Evolutionary conservation across 2,797 vertebrate species (phyloP).

Genomic region (Microtus californicus): DNA sequence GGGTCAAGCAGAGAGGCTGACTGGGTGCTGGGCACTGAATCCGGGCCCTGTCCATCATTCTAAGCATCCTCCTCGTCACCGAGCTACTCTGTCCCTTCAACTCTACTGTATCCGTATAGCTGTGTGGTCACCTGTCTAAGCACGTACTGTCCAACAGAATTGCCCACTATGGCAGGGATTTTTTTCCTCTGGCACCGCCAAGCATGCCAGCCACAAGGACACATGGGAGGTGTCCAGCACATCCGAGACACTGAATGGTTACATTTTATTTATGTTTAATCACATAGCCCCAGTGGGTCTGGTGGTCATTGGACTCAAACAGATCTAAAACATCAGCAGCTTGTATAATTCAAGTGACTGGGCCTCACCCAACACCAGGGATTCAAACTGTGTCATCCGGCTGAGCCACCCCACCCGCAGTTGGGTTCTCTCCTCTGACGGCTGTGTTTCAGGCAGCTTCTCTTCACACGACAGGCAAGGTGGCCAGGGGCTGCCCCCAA

Average conservation of each 20-base stretch:
- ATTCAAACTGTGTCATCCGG: neutral
- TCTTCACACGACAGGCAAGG: neutral
- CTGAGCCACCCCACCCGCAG: neutral
- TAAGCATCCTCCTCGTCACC: too few species aligned
- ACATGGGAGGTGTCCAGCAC: neutral
- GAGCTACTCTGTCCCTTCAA: neutral
- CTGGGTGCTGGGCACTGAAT: neutral
- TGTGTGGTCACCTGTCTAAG: neutral
- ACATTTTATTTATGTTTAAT: slow-evolving; percentile 33
- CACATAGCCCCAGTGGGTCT: neutral
- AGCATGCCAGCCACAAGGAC: neutral
- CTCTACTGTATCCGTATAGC: neutral
- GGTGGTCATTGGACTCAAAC: neutral
- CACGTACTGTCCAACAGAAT: neutral
- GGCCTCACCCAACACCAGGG: neutral
- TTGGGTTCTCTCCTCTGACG: neutral
- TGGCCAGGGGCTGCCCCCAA: neutral
- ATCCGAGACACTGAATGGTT: neutral
- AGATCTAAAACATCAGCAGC: neutral
- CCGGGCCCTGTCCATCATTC: accelerated
- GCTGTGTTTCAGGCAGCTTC: neutral
- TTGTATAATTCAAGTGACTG: slow-evolving; percentile 15
- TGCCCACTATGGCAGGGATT: neutral
- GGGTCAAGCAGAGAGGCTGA: neutral
- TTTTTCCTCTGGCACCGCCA: neutral